Conservation (phyloP, 2,113 vertebrate genomes). For the Vidua chalybeata region DNA sequence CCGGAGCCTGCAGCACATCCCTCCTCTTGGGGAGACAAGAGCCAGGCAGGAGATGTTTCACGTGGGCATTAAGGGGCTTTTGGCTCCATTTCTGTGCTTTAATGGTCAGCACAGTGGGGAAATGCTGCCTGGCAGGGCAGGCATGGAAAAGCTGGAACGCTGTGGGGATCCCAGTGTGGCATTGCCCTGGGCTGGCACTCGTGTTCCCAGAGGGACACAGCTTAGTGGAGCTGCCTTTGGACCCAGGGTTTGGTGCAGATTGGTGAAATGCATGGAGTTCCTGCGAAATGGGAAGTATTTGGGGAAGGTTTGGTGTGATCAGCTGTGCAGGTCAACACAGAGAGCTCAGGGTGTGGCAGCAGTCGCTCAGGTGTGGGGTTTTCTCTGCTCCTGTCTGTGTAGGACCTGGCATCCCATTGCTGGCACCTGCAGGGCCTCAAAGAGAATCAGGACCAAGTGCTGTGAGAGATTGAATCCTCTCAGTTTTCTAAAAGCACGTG, state of each 20-base stretch:
- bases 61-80: neutral
- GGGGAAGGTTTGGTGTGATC: neutral
- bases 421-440: neutral
- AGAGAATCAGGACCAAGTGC: neutral
- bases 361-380: neutral
- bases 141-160: neutral
- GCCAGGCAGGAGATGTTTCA: neutral
- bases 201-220: fast-evolving
- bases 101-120: neutral
- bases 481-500: neutral
- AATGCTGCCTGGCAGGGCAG: neutral
- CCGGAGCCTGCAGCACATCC: neutral
- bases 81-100: neutral
- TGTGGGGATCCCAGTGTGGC: neutral
- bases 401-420: neutral
- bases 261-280: neutral
- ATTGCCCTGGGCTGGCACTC: neutral
- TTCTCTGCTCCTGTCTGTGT: neutral
- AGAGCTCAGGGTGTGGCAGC: neutral
- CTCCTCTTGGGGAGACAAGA: neutral
- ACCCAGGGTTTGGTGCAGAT: neutral
- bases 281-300: neutral
- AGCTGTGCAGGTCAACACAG: neutral
- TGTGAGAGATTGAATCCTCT: neutral
- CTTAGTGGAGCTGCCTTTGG: neutral